Base-by-base conservation (phyloP, 2,797 vertebrate genomes). In the Leptatherina wallacei region DNA sequence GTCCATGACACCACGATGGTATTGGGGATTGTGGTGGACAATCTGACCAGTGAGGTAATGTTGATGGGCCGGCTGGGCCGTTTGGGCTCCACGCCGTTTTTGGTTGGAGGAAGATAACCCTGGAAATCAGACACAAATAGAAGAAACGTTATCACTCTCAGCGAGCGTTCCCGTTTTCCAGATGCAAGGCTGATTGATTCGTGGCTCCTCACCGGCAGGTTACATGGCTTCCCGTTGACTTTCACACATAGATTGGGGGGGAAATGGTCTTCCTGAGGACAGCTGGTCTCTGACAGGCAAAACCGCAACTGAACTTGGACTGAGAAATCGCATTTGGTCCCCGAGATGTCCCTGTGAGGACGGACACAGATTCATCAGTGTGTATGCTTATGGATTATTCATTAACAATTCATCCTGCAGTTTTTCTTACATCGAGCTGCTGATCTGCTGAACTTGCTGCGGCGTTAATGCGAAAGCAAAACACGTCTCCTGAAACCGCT, bases 251-350 rank as follows among this genome's bases (percentile, higher is more conserved):
- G 94, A 89, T 97, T 99, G 74, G 98, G 96, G 81, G 98, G 98
- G 77, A 99, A 99, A 92, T 99, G 98, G 95, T 99, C 98, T 96
- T 99, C 98, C 94, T 99, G 98, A 80, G 98, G 98, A 94, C 98
- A 99, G 92, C 98, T 99, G 13, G 98, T 99, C 95, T 99, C 98
- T 75, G 98, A 99, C 91, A 99, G 96, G 94, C 98, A 99, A 94
- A 99, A 99, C 96, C 98, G 96, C 95, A 99, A 90, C 94, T 99
- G 98, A 92, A 99, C 98, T 94, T 99, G 98, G 87, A 99, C 97
- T 79, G 97, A 98, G 93, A 99, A 99, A 93, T 99, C 98, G 89
- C 97, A 99, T 94, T 98, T 99, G 96, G 96, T 97, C 96, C 96
- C 97, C 89, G 97, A 98, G 95, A 99, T 98, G 95, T 99, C 98